Conservation (phyloP, 30 jellyfish, hydroid and myxozoan genomes). For the Catostylus mosaicus region DNA sequence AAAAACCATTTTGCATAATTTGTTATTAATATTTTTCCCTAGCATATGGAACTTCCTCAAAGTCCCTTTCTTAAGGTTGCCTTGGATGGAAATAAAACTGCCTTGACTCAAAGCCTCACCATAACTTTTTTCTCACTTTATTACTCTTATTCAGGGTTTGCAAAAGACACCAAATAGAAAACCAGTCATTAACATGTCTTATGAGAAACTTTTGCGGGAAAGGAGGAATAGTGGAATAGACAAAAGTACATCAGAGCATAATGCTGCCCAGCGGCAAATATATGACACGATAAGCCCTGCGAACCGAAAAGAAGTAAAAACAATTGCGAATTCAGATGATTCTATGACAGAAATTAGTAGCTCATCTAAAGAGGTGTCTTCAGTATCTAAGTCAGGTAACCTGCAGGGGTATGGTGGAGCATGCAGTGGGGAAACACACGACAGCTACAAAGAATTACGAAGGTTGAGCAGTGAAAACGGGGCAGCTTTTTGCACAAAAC, state of each 20-base stretch:
- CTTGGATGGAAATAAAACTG: no score
- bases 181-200: neutral
- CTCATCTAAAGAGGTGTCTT: neutral
- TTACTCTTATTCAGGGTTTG: neutral
- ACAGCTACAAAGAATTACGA: neutral
- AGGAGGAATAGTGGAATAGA: neutral
- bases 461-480: conserved; percentile 8
- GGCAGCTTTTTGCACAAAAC: conserved; percentile 38
- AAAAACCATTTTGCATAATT: no score
- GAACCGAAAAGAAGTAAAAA: no score
- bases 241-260: neutral
- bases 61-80: no score
- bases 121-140: no score
- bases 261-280: neutral
- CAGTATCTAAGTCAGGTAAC: neutral
- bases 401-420: neutral
- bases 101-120: no score
- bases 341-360: no score
- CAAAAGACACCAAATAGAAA: neutral
- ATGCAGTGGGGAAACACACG: neutral
- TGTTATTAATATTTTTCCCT: no score
- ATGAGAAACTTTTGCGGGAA: neutral
- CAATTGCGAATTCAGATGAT: no score
- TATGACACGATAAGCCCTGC: neutral
- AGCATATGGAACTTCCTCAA: no score